Evolutionary conservation across 1,140 invertebrate species (phyloP).

Genomic region (Coenobita brevimanus): DNA sequence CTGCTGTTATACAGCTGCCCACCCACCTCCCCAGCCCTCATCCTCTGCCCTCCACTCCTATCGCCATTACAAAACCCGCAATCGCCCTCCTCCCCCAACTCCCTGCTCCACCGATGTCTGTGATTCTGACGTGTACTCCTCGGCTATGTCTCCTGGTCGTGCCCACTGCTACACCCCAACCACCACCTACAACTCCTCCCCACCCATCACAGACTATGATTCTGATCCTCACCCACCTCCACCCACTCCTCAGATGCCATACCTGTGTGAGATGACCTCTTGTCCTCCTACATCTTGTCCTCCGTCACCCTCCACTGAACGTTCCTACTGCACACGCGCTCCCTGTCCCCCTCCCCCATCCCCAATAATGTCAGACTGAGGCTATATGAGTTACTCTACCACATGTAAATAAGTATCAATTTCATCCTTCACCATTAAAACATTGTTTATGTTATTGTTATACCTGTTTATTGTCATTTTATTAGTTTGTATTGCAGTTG

Average conservation of each 20-base stretch:
- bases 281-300: constrained; percentile 46
- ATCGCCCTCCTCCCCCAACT: constrained; percentile 92
- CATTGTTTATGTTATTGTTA: too few relatives aligned
- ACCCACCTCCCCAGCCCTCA: constrained; percentile 32
- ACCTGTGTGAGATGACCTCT: constrained; percentile 55
- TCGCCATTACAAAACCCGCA: constrained; percentile 84
- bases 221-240: constrained; percentile 54
- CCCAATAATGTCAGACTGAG: constrained; percentile 63
- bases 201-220: constrained; percentile 58
- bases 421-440: too few relatives aligned
- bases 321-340: constrained; percentile 71
- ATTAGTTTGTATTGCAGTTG: too few relatives aligned
- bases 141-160: constrained; percentile 77
- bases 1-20: constrained; percentile 70
- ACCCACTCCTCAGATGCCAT: constrained; percentile 51
- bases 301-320: constrained; percentile 50
- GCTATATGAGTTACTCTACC: too few relatives aligned
- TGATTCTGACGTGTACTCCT: constrained; percentile 68
- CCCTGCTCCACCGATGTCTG: constrained; percentile 95
- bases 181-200: constrained; percentile 70
- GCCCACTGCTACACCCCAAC: constrained; percentile 50
- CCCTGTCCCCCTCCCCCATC: constrained; percentile 70
- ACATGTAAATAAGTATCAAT: too few relatives aligned
- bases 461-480: too few relatives aligned
- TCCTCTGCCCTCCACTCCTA: constrained; percentile 74